Evolutionary conservation across 1,140 invertebrate genomes (phyloP), one percentile per base, ranked within the genome.

Genomic region (Dinothrombium tinctorium): DNA sequence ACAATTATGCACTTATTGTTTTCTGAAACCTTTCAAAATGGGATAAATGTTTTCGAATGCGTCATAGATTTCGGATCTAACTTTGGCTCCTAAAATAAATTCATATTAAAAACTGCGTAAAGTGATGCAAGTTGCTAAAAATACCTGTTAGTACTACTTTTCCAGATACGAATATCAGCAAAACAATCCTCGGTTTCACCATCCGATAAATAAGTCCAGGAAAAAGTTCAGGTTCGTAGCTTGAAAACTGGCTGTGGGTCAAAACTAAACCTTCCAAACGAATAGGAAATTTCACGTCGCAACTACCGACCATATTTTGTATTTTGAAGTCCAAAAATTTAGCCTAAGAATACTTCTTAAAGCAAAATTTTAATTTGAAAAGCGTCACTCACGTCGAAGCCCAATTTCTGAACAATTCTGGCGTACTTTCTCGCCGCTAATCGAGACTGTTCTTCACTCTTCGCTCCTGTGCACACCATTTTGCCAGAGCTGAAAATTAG

Each of bases 311-410:
- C 87, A 99, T 99, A 57, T 99, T 99, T 65, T 99, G 92, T 49
- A 99, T 92, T 69, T 98, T 99, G 56, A 99, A 99, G 55, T 99
- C 89, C 37, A 92, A 67, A 61, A 99, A 99, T 61, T 96, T 96
- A 5, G 90, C 90, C 72, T 90, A 63, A 41, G 71, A 71, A 38
- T 31, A 49, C 47, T 45, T 47, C 43, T 46, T 42, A 31, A 44
- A 50, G 20, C 26, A 29, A 46, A 8, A 26, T 14, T 22, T 22
- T n/a, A 35, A 19, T 32, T 9, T 29, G 1, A 8, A 38, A 44
- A 9, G 2, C 14, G 32, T 32, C 52, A 63, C 67, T 67, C 63
- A 86, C 81, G 20, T 72, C 69, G 68, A 95, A 96, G 41, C 89
- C 90, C 20, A 99, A 63, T 61, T 98, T 98, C 57, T 99, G 94